Evolutionary conservation across 1,140 invertebrate species (phyloP), one percentile per base, ranked within the genome.

Genomic region (Adelges cooleyi): DNA sequence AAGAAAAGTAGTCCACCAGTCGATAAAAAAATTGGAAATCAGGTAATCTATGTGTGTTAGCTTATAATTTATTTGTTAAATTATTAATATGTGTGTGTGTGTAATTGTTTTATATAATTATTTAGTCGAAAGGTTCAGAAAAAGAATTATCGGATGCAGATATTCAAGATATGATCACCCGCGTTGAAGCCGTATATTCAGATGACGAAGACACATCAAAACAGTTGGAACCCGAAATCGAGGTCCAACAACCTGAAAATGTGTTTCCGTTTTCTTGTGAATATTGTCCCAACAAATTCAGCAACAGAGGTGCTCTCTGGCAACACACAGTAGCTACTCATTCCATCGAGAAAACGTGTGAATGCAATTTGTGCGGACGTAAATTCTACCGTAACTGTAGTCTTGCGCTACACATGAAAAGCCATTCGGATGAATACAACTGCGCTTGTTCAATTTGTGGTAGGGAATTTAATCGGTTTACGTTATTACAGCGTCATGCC

Each of bases 361-460:
- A 70, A 50, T 70, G 69, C 49, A 66, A 68, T 33, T 68, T 70
- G 15, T 70, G 69, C 33, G 69, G 69, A n/a, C 40, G 69, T 5
- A 69, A 69, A 50, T 71, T 71, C 29, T 69, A 68, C 54, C 66
- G 70, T n/a, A 71, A 71, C 23, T 71, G 70, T 36, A 69, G 67
- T 48, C 50, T 71, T 10, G 70, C 70, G 3, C 23, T 71, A 40
- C 70, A 71, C 40, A 48, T 71, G 53, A 71, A 71, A 54, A 67
- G 67, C n/a, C 70, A 71, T 49, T 69, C 69, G 5, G 69, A 70
- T 17, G 68, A 69, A 65, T 66, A 69, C 25, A 67, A 67, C 25
- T 69, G 69, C 13, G 59, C 65, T n/a, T 69, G 69, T 66, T 65
- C 66, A 20, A 54, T 68, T 36, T 69, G 69, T 46, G 69, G 69